These are phyloP conservation scores for Geopemphigus sp. DNA, from an alignment of 1,140 invertebrate species.

Conservation along the genomic window DNA sequence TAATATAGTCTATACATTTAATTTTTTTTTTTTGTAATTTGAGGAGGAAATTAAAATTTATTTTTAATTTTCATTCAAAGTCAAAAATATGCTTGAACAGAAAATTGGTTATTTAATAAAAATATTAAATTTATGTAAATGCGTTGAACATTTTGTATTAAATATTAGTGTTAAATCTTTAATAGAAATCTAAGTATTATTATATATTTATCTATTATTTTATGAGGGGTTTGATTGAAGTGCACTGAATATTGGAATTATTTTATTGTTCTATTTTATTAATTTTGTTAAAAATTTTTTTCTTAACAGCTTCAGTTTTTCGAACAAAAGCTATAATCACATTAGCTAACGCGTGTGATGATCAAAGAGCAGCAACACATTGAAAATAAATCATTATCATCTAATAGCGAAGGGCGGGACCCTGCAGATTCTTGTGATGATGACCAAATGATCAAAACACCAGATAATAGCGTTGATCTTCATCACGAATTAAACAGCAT, in stretches of 20 bases:
- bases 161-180: too few species aligned
- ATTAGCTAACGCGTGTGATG: conserved; percentile 23
- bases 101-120: too few species aligned
- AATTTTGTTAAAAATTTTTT: neutral
- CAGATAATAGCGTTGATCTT: conserved; percentile 16
- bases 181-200: too few species aligned
- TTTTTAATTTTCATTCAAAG: too few species aligned
- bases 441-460: conserved; percentile 41
- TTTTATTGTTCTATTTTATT: neutral
- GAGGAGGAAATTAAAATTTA: too few species aligned
- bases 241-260: neutral
- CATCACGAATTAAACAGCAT: conserved; percentile 34
- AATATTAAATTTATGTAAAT: too few species aligned
- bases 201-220: too few species aligned
- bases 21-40: too few species aligned
- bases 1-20: too few species aligned
- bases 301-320: neutral
- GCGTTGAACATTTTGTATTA: too few species aligned
- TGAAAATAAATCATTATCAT: conserved; percentile 23
- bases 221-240: neutral
- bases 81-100: too few species aligned
- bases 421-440: conserved; percentile 19
- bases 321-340: conserved; percentile 2
- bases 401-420: neutral
- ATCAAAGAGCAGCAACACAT: conserved; percentile 40